Evolutionary conservation across 2,888 invertebrate genomes (phyloP), one percentile per base, ranked within the genome.

Genomic region (Bedellia somnulentella): DNA sequence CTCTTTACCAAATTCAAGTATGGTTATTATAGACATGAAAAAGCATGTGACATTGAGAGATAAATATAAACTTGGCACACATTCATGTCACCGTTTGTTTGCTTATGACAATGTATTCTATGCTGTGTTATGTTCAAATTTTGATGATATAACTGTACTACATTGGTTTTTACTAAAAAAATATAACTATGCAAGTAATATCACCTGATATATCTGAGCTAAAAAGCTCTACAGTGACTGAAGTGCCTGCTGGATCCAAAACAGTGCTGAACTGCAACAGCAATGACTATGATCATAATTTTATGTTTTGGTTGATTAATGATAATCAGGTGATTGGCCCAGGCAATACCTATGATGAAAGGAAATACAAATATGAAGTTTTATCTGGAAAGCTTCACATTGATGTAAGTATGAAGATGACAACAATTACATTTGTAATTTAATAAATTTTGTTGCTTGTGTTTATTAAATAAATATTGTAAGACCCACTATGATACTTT

Each of bases 301-400:
- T 86, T 44, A 77, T 82, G 70, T 83, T 82, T 50, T 86, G 86
- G 86, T 70, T 83, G 42, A 58, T 83, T 43, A 9, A 9, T 18
- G 18, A 18, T 6, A 71, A 76, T 36, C 55, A 73, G 42, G 63
- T 84, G 18, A 79, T 86, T 38, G 83, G 85, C 2, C 85, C 85
- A 13, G 80, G 80, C 6, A 11, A 16, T 21, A 83, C 81, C 61
- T 73, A 78, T 47, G 79, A 84, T 54, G 68, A 64, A 38, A 60
- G 66, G 27, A 86, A 85, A 55, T 86, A 81, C 48, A 81, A 81
- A 47, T 86, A 83, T 58, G 82, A 84, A 60, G 82, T 85, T 8
- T 59, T 85, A 26, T 82, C 85, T 27, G 86, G 86, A 41, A 82
- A 78, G 44, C 73, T 86, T 21, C 76, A 70, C 32, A 84, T 86